Conservation (phyloP, 2,888 invertebrate species). For the Cephus pulcher region DNA sequence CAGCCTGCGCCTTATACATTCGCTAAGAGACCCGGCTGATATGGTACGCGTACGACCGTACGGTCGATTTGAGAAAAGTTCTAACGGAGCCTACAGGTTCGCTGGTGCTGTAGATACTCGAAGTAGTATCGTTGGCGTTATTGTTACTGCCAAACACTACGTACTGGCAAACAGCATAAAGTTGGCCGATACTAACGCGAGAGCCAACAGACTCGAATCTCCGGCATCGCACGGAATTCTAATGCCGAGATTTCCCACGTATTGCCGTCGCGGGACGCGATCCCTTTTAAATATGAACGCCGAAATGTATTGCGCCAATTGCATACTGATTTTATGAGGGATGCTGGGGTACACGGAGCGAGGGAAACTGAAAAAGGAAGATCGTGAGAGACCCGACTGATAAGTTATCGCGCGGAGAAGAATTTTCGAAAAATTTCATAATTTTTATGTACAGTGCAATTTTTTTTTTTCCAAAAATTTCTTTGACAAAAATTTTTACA, state of each 20-base stretch:
- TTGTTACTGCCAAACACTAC: neutral
- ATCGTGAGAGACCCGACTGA: neutral
- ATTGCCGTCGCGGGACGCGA: constrained; percentile 20
- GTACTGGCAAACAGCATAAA: neutral
- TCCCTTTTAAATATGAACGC: constrained; percentile 18
- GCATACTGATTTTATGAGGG: neutral
- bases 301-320: neutral
- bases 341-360: neutral
- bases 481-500: too few species aligned
- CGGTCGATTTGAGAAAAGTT: neutral
- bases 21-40: neutral
- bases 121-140: neutral
- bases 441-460: constrained; percentile 1
- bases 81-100: neutral
- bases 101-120: neutral
- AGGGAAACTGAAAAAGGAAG: neutral
- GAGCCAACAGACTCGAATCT: constrained; percentile 14
- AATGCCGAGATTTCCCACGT: constrained; percentile 22
- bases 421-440: neutral
- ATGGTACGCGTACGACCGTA: neutral
- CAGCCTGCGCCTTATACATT: neutral
- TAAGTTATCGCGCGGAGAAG: neutral
- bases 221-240: constrained; percentile 16
- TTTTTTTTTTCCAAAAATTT: neutral
- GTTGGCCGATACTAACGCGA: neutral